Conservation (phyloP, 2,113 vertebrate species). For the Cololabis saira region DNA sequence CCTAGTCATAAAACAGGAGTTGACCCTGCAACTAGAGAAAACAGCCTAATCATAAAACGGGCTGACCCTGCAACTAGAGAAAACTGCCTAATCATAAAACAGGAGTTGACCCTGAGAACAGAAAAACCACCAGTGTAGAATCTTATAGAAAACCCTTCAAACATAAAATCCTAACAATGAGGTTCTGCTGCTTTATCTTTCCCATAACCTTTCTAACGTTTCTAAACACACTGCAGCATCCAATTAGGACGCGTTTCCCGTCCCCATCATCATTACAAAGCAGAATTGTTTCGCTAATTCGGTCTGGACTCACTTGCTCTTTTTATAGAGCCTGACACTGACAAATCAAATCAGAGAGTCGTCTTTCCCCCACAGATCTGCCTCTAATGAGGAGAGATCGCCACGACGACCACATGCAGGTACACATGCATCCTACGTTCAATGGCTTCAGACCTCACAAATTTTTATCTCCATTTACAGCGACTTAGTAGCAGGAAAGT, state of each 20-base stretch:
- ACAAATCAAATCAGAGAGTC: conserved; percentile 52
- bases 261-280: conserved; percentile 57
- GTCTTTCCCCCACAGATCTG: conserved; percentile 1
- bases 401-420: neutral
- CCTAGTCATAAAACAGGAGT: no score
- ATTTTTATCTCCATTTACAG: no score
- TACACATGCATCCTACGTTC: no score
- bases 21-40: no score
- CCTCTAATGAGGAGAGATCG: neutral
- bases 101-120: no score
- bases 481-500: no score
- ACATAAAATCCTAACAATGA: no score
- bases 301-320: conserved; percentile 59
- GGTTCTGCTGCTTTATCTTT: conserved; percentile 30
- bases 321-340: conserved; percentile 72
- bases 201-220: conserved; percentile 10
- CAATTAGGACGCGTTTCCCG: conserved; percentile 61
- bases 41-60: no score
- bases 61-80: no score
- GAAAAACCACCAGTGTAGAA: no score
- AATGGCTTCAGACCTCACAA: neutral
- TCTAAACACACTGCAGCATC: conserved; percentile 23
- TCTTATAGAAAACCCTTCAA: no score
- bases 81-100: no score
- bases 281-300: conserved; percentile 53